A percentile compares a stretch with the other conserved stretches of the same genome.
Evolutionary conservation across 1,140 invertebrate species (phyloP).

Genomic region (Drosophila saltans): DNA sequence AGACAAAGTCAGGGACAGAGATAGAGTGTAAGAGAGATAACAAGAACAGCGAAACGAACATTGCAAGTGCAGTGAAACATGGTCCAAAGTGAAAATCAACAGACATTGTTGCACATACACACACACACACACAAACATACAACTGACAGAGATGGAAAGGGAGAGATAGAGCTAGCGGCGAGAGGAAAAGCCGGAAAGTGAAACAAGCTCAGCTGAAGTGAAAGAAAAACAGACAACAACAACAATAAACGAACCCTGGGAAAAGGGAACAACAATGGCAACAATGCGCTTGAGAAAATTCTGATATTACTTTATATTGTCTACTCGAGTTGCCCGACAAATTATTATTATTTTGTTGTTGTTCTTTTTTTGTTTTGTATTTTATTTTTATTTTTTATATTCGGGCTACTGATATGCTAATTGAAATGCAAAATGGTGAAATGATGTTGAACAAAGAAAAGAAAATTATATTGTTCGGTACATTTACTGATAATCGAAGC

Average conservation of each 20-base stretch:
- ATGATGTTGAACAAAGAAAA: constrained; percentile 31
- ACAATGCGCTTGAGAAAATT: constrained; percentile 69
- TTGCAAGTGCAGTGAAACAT: constrained; percentile 57
- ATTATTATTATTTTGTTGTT: constrained; percentile 39
- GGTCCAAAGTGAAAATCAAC: constrained; percentile 69
- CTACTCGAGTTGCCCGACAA: constrained; percentile 38
- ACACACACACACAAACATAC: constrained; percentile 10
- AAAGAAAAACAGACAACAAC: constrained; percentile 76
- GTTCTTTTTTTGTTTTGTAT: constrained; percentile 6
- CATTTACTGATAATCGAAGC: constrained; percentile 11
- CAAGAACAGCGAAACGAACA: constrained; percentile 33
- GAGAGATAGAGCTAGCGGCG: background rate
- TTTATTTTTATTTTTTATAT: constrained; percentile 24
- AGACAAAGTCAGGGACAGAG: constrained; percentile 42
- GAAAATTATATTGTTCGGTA: constrained; percentile 10
- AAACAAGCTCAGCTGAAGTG: constrained; percentile 70
- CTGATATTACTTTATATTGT: constrained; percentile 68
- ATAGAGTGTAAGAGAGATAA: constrained; percentile 21
- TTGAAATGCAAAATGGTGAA: constrained; percentile 52
- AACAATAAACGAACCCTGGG: constrained; percentile 29
- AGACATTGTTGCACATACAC: constrained; percentile 65
- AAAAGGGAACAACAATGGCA: constrained; percentile 59
- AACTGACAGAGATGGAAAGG: constrained; percentile 10
- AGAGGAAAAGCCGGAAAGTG: constrained; percentile 67
- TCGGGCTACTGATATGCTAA: constrained; percentile 51